A percentile compares a stretch with the other conserved stretches of the same genome.
Evolutionary conservation across 1,140 invertebrate species (phyloP).

Genomic region (Drosophila oshimai): DNA sequence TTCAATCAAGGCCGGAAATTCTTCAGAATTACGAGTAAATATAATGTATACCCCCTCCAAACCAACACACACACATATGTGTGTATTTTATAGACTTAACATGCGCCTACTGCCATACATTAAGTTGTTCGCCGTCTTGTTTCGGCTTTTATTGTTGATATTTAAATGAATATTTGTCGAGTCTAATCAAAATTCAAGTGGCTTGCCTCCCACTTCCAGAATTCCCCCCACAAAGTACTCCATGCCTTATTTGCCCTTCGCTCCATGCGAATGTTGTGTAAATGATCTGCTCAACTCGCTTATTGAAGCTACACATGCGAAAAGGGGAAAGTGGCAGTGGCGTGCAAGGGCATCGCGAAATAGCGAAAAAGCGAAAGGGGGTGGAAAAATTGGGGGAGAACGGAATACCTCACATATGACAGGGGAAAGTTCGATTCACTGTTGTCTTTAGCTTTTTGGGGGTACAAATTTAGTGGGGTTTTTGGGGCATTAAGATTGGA

Average conservation of each 20-base stretch:
- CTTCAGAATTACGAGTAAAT: neutral
- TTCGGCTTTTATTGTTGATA: slow-evolving; percentile 37
- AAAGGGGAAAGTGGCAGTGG: slow-evolving; percentile 3
- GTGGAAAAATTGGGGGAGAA: neutral
- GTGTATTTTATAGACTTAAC: slow-evolving; percentile 16
- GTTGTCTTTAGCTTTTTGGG: neutral
- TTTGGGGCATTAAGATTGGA: no score
- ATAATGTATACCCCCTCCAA: neutral
- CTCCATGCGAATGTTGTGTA: slow-evolving; percentile 50
- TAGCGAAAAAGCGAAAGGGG: no score
- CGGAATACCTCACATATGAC: neutral
- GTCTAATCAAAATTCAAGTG: slow-evolving; percentile 29
- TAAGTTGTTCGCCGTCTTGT: slow-evolving; percentile 47
- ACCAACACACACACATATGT: neutral
- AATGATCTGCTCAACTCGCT: slow-evolving; percentile 39
- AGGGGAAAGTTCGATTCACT: neutral
- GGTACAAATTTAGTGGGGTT: no score
- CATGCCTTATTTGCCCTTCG: neutral
- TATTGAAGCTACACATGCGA: slow-evolving; percentile 45
- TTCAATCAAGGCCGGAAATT: neutral
- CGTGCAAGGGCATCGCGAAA: neutral
- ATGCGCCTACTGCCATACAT: slow-evolving; percentile 18
- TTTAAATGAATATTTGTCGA: slow-evolving; percentile 41
- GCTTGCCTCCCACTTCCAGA: neutral
- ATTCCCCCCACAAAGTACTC: neutral